Base-by-base conservation (phyloP, 2,797 vertebrate genomes). In the Peromyscus eremicus region DNA sequence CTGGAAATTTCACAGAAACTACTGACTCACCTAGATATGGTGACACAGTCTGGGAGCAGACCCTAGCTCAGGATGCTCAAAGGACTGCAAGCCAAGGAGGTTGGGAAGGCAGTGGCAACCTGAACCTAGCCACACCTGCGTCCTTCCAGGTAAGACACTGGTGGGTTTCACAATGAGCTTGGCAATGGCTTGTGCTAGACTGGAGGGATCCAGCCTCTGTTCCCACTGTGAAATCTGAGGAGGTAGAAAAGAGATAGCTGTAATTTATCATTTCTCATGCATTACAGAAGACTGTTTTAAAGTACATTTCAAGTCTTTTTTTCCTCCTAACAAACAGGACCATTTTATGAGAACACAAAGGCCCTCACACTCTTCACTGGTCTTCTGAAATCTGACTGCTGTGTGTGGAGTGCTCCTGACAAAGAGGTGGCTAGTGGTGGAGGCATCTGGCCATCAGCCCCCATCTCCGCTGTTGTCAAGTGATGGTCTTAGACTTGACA, bases 121-220 rank as follows among this genome's bases (percentile, higher is more conserved):
- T 68, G 87, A 84, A 89, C 27, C 64, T 73, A 46, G 55, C 90
- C 94, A 60, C 43, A 81, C 97, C 82, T 81, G 96, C 52, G 60
- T 94, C 98, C 95, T 94, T 97, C 83, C 97, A 98, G 98, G 99
- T 99, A 98, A 98, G 97, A 92, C 89, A 0, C 0, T 0, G 71
- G 27, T 21, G 1, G 21, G 1, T 6, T 4, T 40, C 10, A 0
- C 21, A 2, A 1, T 6, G 77, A 34, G 43, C 13, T 0, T 2
- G 5, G 21, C 73, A 8, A 0, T 8, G 71, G 11, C 34, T 62
- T 27, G 2, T 10, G 37, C 10, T 29, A 12, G 25, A 21, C 37
- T 4, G 0, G 0, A 16, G n/a, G 75, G 12, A 29, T 6, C 5
- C 12, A 62, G 76, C 17, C 5, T 32, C 55, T 4, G 0, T 37